These are phyloP conservation scores for Crambe crambe DNA, from an alignment of 37 sponge, comb jelly and placozoan species.

Conservation along the genomic window DNA sequence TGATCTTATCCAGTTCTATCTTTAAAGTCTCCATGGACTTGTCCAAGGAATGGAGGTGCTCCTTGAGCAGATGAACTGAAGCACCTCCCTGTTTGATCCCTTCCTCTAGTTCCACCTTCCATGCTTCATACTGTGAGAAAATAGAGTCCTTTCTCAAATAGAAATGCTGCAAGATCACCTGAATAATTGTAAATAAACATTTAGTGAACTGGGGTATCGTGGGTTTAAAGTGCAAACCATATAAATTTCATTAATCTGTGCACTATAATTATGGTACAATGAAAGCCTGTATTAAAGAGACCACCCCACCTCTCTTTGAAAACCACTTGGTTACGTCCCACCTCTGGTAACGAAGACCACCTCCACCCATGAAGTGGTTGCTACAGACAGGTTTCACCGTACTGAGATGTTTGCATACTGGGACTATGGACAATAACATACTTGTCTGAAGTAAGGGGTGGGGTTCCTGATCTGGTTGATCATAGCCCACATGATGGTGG, in stretches of 20 bases:
- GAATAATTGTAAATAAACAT: too few relatives aligned
- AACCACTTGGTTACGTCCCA: too few relatives aligned
- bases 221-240: neutral
- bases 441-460: constrained; percentile 82
- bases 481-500: constrained; percentile 91
- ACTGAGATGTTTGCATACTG: too few relatives aligned
- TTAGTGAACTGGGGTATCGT: too few relatives aligned
- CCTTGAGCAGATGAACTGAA: constrained; percentile 6
- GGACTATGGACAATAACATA: constrained; percentile 14
- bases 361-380: too few relatives aligned
- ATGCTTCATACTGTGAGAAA: constrained; percentile 49
- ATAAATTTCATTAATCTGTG: neutral
- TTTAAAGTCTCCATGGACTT: constrained; percentile 39
- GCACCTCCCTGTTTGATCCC: constrained; percentile 16
- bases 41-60: constrained; percentile 25
- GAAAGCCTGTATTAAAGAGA: too few relatives aligned
- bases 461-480: constrained; percentile 84
- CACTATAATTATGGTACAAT: too few relatives aligned
- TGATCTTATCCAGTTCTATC: constrained; percentile 47
- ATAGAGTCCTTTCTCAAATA: constrained; percentile 63
- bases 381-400: too few relatives aligned
- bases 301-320: too few relatives aligned
- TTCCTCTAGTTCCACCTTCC: constrained; percentile 39
- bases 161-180: constrained; percentile 85
- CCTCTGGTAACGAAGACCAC: too few relatives aligned